Evolutionary conservation across 2,888 invertebrate species (phyloP).

Genomic region (Tanypteryx hageni): DNA sequence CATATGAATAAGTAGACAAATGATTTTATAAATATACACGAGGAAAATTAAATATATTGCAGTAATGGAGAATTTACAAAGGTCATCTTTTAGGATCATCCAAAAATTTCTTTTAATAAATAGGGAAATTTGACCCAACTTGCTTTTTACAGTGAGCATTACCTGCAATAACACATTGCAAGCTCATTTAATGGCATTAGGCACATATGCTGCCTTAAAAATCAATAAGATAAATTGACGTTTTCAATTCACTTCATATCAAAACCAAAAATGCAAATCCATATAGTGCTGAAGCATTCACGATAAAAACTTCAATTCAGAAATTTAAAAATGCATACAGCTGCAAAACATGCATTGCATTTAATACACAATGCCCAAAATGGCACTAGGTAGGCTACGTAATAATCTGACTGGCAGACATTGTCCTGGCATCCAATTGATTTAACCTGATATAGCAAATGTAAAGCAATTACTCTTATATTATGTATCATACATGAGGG

Average conservation of each 20-base stretch:
- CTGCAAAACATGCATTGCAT: constrained; percentile 21
- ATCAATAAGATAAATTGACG: not conserved
- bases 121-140: not conserved
- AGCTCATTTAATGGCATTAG: not conserved
- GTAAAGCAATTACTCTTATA: not conserved
- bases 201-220: constrained; percentile 1
- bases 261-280: constrained; percentile 2
- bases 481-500: not conserved
- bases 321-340: constrained; percentile 18
- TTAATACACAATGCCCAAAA: not conserved
- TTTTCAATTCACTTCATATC: not conserved
- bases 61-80: constrained; percentile 20
- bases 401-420: not conserved
- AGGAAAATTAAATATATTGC: constrained; percentile 57
- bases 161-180: constrained; percentile 22
- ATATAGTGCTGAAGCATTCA: not conserved
- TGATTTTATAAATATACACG: constrained; percentile 39
- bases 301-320: not conserved
- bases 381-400: not conserved
- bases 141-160: constrained; percentile 3
- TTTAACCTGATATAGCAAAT: not conserved
- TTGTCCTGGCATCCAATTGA: not conserved
- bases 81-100: constrained; percentile 15
- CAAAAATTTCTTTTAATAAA: constrained; percentile 27
- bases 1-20: constrained; percentile 45